Evolutionary conservation across 35 echinoderm and acorn worm species (phyloP), one percentile per base, ranked within the genome.

Genomic region (Apostichopus californicus): DNA sequence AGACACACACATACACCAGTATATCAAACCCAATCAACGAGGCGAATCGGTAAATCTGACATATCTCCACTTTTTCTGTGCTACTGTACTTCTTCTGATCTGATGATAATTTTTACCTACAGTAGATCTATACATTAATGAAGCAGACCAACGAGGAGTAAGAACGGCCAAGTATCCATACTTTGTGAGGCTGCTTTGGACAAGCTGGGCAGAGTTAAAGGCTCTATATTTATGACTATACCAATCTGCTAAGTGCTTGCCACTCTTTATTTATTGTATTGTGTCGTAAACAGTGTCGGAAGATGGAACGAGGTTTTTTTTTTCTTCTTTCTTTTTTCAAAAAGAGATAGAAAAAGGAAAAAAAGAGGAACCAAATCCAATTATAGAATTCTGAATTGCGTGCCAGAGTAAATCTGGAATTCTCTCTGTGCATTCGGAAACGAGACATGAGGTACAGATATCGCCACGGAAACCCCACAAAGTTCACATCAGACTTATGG

Each of bases 231-330:
- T 58, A 58, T 58, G 55, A 85, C 81, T 60, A 34, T 34, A n/a
- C 17, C 81, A 85, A 85, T 85, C 54, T 85, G 55, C 81, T 85
- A 85, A 85, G 81, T 85, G 81, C 55, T 85, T 58, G 9, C 81
- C 55, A 85, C 55, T 18, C 81, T 52, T 85, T 60, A 85, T 85
- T 85, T 85, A 85, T 59, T 58, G 56, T 56, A 25, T 85, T 58
- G 17, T 59, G 81, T 59, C 81, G 58, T 85, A 85, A 85, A 85
- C 81, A 85, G 81, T 58, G 81, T 58, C 81, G 58, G 81, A 21
- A 34, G 28, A 14, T 22, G 5, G 14, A 59, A 85, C 18, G 9
- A 18, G 9, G 1, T 54, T 15, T 11, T 81, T 81, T 26, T 26
- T 4, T 34, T 34, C 28, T 34, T 34, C 28, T 34, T 34, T 34